Base-by-base conservation (phyloP, 2,888 invertebrate genomes). In the Hofmannophila pseudospretella region DNA sequence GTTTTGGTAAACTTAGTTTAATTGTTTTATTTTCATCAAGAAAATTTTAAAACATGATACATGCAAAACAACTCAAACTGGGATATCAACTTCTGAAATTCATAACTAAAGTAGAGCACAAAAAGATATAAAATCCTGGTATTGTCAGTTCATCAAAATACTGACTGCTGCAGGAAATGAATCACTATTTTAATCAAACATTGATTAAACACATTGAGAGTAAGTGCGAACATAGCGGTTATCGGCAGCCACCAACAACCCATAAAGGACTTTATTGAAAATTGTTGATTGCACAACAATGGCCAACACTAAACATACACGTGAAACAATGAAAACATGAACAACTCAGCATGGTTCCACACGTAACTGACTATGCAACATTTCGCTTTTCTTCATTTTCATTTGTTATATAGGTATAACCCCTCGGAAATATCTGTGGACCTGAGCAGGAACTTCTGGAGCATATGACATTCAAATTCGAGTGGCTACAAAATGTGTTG, bases 201-300 rank as follows among this genome's bases (percentile, higher is more conserved):
- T 58, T 76, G 77, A 80, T 79, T 79, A 75, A 70, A 66, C 54
- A 58, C 55, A 55, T 55, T 52, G 53, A 50, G 52, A 53, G 44
- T 50, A 54, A 61, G 53, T 57, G 47, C 52, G 47, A 52, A 52
- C 52, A 54, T 51, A 53, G 50, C 35, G 54, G 67, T 79, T 78
- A 79, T 80, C 75, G 55, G 58, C 62, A 60, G 55, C 60, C 63
- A 65, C 45, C 47, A 58, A 61, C 66, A 72, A 72, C 66, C 74
- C 74, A 73, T 75, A 80, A 71, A 69, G 72, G 59, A 68, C 66
- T 78, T 79, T 82, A 85, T 84, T 84, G 82, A 76, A 81, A 80
- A 79, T 70, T 71, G 56, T 74, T 76, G 76, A 81, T 84, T 84
- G 67, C 78, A 74, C 75, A 82, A 84, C 81, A 82, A 80, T 79